These are phyloP conservation scores for Leptopilina syphax DNA, from an alignment of 2,888 invertebrate genomes.

Conservation along the genomic window DNA sequence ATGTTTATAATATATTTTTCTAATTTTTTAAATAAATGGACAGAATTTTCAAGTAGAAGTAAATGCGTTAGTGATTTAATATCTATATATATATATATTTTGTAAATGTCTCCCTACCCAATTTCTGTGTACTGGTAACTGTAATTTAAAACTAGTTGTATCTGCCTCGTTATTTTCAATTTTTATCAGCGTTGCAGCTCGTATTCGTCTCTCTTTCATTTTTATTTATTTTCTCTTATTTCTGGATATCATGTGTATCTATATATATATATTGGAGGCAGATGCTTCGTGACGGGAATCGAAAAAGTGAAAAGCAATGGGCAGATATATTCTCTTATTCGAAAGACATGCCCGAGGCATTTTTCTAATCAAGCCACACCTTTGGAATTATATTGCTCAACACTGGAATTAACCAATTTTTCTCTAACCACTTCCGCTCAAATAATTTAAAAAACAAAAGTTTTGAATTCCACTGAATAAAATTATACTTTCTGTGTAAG, in stretches of 20 bases:
- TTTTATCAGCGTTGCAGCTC: slow-evolving; percentile 20
- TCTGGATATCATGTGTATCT: slow-evolving; percentile 3
- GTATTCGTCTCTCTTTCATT: slow-evolving; percentile 26
- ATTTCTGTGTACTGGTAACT: neutral
- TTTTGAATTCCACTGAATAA: too few species aligned
- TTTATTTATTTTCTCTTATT: slow-evolving; percentile 27
- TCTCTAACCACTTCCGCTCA: slow-evolving; percentile 1
- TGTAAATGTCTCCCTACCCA: too few species aligned
- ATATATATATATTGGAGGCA: slow-evolving; percentile 15
- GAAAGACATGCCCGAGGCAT: slow-evolving; percentile 28
- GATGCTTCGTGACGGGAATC: slow-evolving; percentile 37
- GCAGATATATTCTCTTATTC: slow-evolving; percentile 12
- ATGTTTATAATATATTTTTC: too few species aligned
- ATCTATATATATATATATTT: too few species aligned
- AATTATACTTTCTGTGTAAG: too few species aligned
- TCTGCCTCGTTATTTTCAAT: slow-evolving; percentile 37
- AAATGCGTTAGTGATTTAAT: too few species aligned
- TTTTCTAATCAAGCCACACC: slow-evolving; percentile 28
- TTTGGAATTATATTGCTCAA: neutral
- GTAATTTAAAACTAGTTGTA: slow-evolving; percentile 29
- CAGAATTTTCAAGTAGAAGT: too few species aligned
- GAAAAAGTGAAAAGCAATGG: slow-evolving; percentile 28
- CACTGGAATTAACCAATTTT: slow-evolving; percentile 17
- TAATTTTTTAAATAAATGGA: too few species aligned
- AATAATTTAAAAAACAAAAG: too few species aligned